Evolutionary conservation across 2,797 vertebrate genomes (phyloP), one percentile per base, ranked within the genome.

Genomic region (Pseudochirops corinnae): DNA sequence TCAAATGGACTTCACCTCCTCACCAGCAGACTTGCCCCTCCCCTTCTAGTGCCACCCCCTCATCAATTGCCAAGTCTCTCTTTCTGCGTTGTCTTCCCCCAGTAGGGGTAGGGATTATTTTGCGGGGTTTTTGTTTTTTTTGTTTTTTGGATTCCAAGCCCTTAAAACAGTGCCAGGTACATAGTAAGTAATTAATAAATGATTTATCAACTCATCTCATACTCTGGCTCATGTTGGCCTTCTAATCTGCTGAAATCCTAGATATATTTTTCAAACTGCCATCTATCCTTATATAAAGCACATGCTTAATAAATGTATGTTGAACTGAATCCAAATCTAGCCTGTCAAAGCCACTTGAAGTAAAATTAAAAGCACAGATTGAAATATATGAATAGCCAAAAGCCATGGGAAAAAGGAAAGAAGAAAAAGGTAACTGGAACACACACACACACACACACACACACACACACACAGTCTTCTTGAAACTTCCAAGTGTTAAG

Each of bases 321-420:
- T 74, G 67, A 39, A 74, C 16, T 39, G n/a, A 39, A 74, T 11
- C 33, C 33, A 39, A n/a, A 74, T 74, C n/a, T 74, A 74, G 67
- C 16, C n/a, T n/a, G 14, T 67, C 33, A n/a, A 31, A 14, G 14
- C 62, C 33, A 93, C 95, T 90, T 93, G 53, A 33, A 50, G 56
- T 91, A 52, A 93, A 94, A 93, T 57, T 55, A 87, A n/a, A 94
- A 90, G 62, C 2, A n/a, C 93, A 92, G 94, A 39, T 93, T 28
- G 53, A 95, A 67, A 67, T 28, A 67, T 31, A 11, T 6, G 29
- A 50, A 46, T 62, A 92, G 55, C 52, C 2, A 93, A 90, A 92
- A 95, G 91, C 56, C 74, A 9, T 31, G 18, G 92, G 56, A 74
- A 96, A 97, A 96, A n/a, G 24, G 56, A 13, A 39, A 67, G 6